These are phyloP conservation scores for Masticophis lateralis DNA, from an alignment of 2,797 vertebrate species.

Conservation along the genomic window DNA sequence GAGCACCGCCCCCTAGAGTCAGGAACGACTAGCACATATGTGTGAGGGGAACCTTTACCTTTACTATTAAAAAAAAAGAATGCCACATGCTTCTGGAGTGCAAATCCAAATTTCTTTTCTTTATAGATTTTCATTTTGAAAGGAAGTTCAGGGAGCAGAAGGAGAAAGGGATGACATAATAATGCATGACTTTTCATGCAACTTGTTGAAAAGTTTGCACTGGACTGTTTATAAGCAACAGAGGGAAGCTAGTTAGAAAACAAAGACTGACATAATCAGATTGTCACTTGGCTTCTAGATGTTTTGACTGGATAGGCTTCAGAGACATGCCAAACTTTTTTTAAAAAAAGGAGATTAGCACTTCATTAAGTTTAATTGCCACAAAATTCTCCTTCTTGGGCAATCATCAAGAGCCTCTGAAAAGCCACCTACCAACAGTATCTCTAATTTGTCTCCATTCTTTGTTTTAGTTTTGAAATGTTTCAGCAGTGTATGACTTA, in stretches of 20 bases:
- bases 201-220: not conserved
- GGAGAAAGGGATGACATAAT: not conserved
- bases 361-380: conserved; percentile 3
- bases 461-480: not conserved
- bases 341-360: not conserved
- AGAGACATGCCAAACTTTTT: not conserved
- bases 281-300: not conserved
- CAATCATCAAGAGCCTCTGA: not conserved
- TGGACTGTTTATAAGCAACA: not conserved
- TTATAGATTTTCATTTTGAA: not conserved
- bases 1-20: too few species aligned
- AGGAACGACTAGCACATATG: too few species aligned
- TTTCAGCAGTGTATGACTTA: not conserved
- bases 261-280: not conserved
- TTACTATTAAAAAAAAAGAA: not conserved
- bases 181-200: not conserved
- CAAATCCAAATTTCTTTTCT: not conserved
- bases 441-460: not conserved
- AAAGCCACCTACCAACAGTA: not conserved
- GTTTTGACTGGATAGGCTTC: not conserved
- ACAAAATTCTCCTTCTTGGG: not conserved
- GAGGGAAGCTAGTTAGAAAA: not conserved
- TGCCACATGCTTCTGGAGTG: not conserved
- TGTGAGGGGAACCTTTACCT: too few species aligned
- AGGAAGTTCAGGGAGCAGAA: not conserved